Conservation (phyloP, 2,113 vertebrate genomes). For the Synodontis membranacea region DNA sequence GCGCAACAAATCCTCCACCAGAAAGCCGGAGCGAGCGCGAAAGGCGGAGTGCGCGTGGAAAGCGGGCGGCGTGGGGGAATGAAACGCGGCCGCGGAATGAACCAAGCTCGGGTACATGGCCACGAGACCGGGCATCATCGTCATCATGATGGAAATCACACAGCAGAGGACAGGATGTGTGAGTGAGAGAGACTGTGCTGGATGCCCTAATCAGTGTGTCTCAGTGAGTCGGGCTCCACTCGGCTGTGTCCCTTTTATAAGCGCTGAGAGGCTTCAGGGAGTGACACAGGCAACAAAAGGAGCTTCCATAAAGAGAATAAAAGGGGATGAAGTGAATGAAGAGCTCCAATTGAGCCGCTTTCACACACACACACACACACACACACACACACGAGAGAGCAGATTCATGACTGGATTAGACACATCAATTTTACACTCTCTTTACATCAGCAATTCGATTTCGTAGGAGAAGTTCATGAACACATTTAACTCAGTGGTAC, state of each 20-base stretch:
- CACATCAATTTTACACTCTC: constrained; percentile 50
- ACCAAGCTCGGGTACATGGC: constrained; percentile 89
- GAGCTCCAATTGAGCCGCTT: constrained; percentile 32
- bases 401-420: constrained; percentile 98
- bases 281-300: constrained; percentile 23
- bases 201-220: neutral
- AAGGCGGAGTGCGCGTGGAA: constrained; percentile 56
- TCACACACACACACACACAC: constrained; percentile 10
- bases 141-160: constrained; percentile 66
- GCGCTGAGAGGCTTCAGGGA: neutral
- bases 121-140: constrained; percentile 94
- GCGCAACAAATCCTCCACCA: constrained; percentile 93
- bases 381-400: constrained; percentile 57
- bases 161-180: neutral
- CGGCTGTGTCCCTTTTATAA: constrained; percentile 6
- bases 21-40: constrained; percentile 84
- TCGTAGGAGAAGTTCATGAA: neutral
- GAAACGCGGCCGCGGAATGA: constrained; percentile 76
- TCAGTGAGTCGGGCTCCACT: neutral
- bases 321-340: constrained; percentile 32
- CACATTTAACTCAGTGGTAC: constrained; percentile 41
- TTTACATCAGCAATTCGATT: neutral
- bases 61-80: neutral
- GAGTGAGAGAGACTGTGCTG: neutral
- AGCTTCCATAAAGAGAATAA: constrained; percentile 6